These are phyloP conservation scores for Alaudala cheleensis DNA, from an alignment of 2,113 vertebrate genomes.

Conservation along the genomic window DNA sequence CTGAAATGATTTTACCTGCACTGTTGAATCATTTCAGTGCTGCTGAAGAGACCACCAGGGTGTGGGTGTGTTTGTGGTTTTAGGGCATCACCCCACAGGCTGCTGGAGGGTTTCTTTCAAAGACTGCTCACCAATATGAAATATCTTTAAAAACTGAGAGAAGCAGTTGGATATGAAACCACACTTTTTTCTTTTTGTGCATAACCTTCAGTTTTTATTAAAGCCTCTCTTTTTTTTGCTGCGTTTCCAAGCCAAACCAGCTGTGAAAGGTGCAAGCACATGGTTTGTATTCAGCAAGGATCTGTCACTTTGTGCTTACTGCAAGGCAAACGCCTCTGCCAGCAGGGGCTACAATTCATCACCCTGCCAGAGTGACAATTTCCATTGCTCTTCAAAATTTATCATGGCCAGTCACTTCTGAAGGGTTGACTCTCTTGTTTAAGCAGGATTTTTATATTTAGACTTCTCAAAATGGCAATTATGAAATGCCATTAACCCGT, in stretches of 20 bases:
- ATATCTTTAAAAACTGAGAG: slow-evolving; percentile 13
- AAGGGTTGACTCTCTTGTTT: slow-evolving; percentile 53
- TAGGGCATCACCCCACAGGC: not conserved
- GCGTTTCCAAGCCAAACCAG: slow-evolving; percentile 71
- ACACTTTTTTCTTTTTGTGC: not conserved
- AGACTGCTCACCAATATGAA: not conserved
- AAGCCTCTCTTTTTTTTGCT: slow-evolving; percentile 39
- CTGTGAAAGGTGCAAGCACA: slow-evolving; percentile 71
- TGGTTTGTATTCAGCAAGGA: slow-evolving; percentile 73
- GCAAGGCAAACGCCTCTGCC: slow-evolving; percentile 69
- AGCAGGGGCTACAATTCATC: slow-evolving; percentile 72
- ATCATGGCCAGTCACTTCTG: slow-evolving; percentile 58
- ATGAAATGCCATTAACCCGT: slow-evolving; percentile 62
- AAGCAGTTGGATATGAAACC: not conserved
- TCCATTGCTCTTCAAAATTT: slow-evolving; percentile 68
- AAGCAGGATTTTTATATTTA: slow-evolving; percentile 46
- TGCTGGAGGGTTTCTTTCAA: not conserved
- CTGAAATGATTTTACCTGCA: not conserved
- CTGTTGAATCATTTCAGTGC: not conserved
- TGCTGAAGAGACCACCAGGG: not conserved
- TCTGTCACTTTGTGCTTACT: slow-evolving; percentile 74
- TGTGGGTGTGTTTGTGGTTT: not conserved
- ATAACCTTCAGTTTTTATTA: slow-evolving; percentile 71
- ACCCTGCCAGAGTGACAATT: slow-evolving; percentile 70
- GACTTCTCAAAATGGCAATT: slow-evolving; percentile 65